Conservation (phyloP, 2,888 invertebrate species). For the Eristalinus aeneus region DNA sequence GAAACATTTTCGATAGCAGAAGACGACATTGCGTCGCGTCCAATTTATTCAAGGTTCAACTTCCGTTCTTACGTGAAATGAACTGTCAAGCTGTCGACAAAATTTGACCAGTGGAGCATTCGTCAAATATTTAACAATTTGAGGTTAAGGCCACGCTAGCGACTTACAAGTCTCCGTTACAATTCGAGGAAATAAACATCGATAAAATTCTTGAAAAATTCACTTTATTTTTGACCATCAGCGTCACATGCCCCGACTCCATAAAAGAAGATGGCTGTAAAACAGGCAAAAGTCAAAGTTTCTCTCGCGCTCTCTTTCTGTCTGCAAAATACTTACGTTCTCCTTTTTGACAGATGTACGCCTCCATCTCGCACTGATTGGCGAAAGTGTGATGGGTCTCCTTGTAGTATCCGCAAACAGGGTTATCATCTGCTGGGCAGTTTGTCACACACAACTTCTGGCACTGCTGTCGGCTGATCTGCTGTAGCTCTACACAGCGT, state of each 20-base stretch:
- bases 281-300: neutral
- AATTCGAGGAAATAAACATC: too few species aligned
- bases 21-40: too few species aligned
- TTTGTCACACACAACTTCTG: conserved; percentile 34
- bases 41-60: too few species aligned
- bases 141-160: too few species aligned
- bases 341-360: conserved; percentile 39
- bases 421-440: conserved; percentile 25
- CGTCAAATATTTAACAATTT: too few species aligned
- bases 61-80: too few species aligned
- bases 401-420: conserved; percentile 50
- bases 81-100: too few species aligned
- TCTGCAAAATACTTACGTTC: conserved; percentile 36
- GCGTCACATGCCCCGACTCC: conserved; percentile 35
- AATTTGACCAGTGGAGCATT: too few species aligned
- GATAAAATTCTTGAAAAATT: too few species aligned
- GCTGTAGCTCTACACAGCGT: conserved; percentile 7
- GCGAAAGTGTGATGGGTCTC: conserved; percentile 37
- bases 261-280: conserved; percentile 31
- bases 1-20: too few species aligned
- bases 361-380: conserved; percentile 51
- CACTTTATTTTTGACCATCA: neutral
- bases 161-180: too few species aligned
- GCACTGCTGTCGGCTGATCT: conserved; percentile 15
- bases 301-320: neutral